A percentile compares a stretch with the other conserved stretches of the same genome.
Conservation (phyloP, 2,888 invertebrate genomes). For the Spodoptera picta region DNA sequence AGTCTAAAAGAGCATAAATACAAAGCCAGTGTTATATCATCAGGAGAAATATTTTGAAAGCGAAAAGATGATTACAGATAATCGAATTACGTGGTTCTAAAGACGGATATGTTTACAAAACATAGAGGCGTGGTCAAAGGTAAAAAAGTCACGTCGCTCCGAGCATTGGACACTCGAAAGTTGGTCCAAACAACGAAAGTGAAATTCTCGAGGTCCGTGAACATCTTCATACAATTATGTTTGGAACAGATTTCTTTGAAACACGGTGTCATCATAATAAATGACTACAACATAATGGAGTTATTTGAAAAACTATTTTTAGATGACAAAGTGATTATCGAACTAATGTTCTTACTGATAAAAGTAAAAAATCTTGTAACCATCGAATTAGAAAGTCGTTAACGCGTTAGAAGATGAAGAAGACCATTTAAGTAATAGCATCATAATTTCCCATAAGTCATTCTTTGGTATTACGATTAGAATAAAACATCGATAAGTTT, state of each 20-base stretch:
- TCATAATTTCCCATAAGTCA: constrained; percentile 20
- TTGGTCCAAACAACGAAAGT: constrained; percentile 78
- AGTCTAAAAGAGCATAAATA: constrained; percentile 8
- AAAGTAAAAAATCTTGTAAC: constrained; percentile 23
- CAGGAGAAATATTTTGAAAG: constrained; percentile 55
- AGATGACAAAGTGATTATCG: constrained; percentile 43
- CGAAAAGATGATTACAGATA: constrained; percentile 48
- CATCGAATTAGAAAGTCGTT: constrained; percentile 54
- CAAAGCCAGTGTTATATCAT: constrained; percentile 46
- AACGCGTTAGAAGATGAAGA: constrained; percentile 22
- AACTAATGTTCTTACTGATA: constrained; percentile 35
- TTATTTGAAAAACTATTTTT: constrained; percentile 25
- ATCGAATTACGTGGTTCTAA: constrained; percentile 51
- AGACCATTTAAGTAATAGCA: constrained; percentile 25
- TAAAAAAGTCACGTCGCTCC: constrained; percentile 61
- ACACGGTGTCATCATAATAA: constrained; percentile 66
- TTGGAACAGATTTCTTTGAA: constrained; percentile 46
- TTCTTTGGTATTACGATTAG: constrained; percentile 11
- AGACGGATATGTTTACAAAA: constrained; percentile 71
- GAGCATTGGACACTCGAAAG: constrained; percentile 70
- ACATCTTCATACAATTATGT: constrained; percentile 63
- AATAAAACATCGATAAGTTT: constrained; percentile 11
- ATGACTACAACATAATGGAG: constrained; percentile 51
- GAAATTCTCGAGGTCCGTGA: constrained; percentile 73
- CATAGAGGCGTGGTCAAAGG: constrained; percentile 65